Percentiles rank a stretch among this genome's conserved stretches.
phyloP scores from a whole-genome alignment of 2,888 invertebrate genomes.

The Drosophila tripunctata region DNA sequence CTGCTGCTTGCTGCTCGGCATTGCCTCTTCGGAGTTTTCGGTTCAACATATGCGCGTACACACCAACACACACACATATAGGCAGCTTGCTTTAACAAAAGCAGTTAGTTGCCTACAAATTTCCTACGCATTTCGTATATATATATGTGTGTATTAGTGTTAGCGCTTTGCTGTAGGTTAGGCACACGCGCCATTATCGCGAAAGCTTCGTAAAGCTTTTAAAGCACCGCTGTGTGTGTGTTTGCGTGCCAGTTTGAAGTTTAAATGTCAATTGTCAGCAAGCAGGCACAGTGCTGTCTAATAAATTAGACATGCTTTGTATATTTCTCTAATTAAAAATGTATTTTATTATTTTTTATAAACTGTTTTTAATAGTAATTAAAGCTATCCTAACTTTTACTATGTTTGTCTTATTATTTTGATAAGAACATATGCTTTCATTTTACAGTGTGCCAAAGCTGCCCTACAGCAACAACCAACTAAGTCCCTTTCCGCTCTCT shows the following conservation, averaged over 20 bases:
- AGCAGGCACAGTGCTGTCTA: constrained; percentile 40
- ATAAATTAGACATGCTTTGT: not conserved
- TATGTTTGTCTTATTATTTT: not conserved
- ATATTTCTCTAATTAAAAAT: too few species aligned
- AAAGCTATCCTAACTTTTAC: not conserved
- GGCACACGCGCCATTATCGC: constrained; percentile 61
- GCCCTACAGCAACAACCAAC: constrained; percentile 21
- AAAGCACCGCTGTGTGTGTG: constrained; percentile 12
- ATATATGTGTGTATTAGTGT: not conserved
- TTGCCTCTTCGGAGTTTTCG: constrained; percentile 60
- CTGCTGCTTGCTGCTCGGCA: constrained; percentile 40
- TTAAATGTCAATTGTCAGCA: constrained; percentile 58
- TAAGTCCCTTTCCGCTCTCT: too few species aligned
- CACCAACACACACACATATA: constrained; percentile 17
- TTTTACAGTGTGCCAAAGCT: constrained; percentile 13
- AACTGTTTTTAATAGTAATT: not conserved
- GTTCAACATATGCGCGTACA: constrained; percentile 23
- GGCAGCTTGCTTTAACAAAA: constrained; percentile 21
- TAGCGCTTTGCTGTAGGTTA: constrained; percentile 66
- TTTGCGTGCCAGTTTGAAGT: constrained; percentile 39
- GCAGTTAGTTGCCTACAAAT: constrained; percentile 61
- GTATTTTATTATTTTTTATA: not conserved
- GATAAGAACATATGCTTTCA: not conserved
- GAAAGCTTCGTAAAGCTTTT: constrained; percentile 64
- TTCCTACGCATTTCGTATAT: constrained; percentile 66